These are phyloP conservation scores for Maylandia zebra DNA, from an alignment of 2,113 vertebrate species.

Conservation along the genomic window DNA sequence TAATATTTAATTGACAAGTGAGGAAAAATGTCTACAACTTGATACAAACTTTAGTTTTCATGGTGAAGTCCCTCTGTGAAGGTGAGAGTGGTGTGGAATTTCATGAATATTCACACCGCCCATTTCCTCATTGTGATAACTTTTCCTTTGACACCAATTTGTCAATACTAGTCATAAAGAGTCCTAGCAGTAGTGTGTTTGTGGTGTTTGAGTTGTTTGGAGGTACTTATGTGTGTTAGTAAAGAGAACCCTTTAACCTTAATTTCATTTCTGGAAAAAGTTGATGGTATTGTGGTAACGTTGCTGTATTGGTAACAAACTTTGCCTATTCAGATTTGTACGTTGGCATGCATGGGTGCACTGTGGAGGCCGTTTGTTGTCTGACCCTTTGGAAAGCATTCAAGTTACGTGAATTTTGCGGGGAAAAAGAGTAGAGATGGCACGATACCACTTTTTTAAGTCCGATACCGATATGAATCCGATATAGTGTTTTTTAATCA, in stretches of 20 bases:
- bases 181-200: background rate
- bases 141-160: background rate
- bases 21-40: background rate
- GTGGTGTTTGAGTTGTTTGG: background rate
- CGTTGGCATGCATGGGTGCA: accelerated
- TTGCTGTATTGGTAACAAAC: background rate
- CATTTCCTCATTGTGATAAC: background rate
- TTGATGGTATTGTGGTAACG: background rate
- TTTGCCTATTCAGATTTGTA: accelerated
- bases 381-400: background rate
- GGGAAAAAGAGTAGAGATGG: accelerated
- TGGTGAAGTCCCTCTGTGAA: background rate
- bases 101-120: background rate
- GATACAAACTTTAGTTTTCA: background rate
- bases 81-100: background rate
- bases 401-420: accelerated
- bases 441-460: too few relatives aligned
- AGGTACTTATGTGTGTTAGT: background rate
- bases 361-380: accelerated
- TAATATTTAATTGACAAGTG: background rate
- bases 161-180: background rate
- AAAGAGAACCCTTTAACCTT: accelerated
- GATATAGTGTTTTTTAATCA: too few relatives aligned
- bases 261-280: background rate
- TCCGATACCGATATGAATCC: too few relatives aligned